Evolutionary conservation across 2,888 invertebrate species (phyloP).

Genomic region (Eupithecia exiguata): DNA sequence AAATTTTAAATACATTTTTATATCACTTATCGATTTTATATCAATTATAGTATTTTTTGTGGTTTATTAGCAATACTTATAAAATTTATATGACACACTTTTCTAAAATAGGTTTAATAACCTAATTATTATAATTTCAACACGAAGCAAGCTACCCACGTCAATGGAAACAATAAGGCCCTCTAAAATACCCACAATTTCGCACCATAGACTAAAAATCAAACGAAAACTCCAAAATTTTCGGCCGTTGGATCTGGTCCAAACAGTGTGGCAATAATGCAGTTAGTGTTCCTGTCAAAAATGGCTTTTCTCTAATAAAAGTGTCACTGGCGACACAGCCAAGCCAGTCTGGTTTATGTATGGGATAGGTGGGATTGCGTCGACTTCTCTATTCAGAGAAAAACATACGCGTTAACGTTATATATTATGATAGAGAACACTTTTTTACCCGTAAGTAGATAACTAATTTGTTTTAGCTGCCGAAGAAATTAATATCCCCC

Average conservation of each 20-base stretch:
- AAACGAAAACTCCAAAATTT: constrained; percentile 46
- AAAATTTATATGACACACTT: too few relatives aligned
- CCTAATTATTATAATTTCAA: too few relatives aligned
- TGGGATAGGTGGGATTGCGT: constrained; percentile 18
- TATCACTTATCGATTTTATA: too few relatives aligned
- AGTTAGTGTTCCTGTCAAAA: constrained; percentile 63
- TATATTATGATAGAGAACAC: background rate
- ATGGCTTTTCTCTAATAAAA: constrained; percentile 54
- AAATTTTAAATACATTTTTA: too few relatives aligned
- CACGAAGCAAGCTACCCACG: background rate
- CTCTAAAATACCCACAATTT: background rate
- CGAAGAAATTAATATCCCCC: background rate
- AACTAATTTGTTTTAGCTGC: background rate
- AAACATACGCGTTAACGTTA: background rate
- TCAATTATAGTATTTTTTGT: too few relatives aligned
- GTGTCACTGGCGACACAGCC: constrained; percentile 45
- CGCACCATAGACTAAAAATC: constrained; percentile 1
- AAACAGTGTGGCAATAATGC: constrained; percentile 67
- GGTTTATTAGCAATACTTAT: too few relatives aligned
- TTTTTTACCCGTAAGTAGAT: background rate
- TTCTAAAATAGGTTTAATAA: too few relatives aligned
- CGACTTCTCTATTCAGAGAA: background rate
- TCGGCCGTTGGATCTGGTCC: constrained; percentile 55
- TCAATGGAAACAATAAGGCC: background rate
- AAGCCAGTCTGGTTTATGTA: constrained; percentile 30